phyloP scores from a whole-genome alignment of 2,113 vertebrate species.

The Scolopax mira region DNA sequence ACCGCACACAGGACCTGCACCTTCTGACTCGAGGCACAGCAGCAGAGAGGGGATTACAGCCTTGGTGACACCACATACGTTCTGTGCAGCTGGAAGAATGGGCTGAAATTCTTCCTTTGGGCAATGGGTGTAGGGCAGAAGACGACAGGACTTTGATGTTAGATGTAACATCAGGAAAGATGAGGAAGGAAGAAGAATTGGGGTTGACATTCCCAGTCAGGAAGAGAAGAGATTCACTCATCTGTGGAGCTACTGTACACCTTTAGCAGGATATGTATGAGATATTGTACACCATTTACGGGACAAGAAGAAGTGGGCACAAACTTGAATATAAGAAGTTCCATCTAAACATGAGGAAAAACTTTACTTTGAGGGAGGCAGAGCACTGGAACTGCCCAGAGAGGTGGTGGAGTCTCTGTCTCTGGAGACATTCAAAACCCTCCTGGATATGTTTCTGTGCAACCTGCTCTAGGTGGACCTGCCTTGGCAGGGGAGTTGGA shows the following conservation, averaged over 20 bases:
- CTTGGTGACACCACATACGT: neutral
- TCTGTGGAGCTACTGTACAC: fast-evolving
- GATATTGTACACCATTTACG: too few species aligned
- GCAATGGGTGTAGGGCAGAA: neutral
- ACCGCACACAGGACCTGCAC: neutral
- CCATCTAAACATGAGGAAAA: too few species aligned
- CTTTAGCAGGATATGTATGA: neutral
- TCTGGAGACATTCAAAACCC: too few species aligned
- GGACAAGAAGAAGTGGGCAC: too few species aligned
- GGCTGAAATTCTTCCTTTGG: neutral
- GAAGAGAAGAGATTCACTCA: neutral
- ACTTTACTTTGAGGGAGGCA: too few species aligned
- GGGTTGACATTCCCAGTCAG: neutral
- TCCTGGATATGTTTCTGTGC: too few species aligned
- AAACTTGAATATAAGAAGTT: too few species aligned
- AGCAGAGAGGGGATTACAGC: neutral
- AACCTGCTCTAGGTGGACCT: too few species aligned
- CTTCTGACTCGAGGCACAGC: fast-evolving
- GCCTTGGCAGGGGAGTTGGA: too few species aligned
- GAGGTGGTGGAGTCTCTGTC: too few species aligned
- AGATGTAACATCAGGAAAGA: neutral
- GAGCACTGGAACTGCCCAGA: too few species aligned
- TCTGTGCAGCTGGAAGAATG: neutral
- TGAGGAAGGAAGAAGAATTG: neutral
- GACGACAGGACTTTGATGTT: neutral